These are phyloP conservation scores for Panagrolaimus sp. DNA, from an alignment of 1,140 invertebrate genomes.

Conservation along the genomic window DNA sequence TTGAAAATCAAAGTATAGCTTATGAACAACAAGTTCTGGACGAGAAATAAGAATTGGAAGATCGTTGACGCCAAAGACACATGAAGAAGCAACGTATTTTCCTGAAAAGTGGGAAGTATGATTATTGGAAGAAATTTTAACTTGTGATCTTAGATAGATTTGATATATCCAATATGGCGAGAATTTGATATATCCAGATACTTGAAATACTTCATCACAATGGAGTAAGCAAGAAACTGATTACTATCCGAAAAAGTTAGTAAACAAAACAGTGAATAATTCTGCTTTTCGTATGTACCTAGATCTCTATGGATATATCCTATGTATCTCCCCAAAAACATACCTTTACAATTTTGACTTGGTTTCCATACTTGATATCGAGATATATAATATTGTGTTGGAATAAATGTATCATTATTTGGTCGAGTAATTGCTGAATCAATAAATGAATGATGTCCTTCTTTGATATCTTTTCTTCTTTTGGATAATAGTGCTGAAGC, in stretches of 20 bases:
- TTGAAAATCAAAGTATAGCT: constrained; percentile 46
- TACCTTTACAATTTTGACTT: constrained; percentile 2
- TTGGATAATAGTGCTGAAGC: constrained; percentile 19
- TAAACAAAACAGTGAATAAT: no score
- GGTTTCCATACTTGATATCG: constrained; percentile 35
- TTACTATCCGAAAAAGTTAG: no score
- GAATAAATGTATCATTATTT: not conserved
- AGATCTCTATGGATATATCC: no score
- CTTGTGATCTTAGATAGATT: no score
- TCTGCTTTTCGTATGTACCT: no score
- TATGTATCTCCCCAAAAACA: no score
- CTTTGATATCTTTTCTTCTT: not conserved
- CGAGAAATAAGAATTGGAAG: constrained; percentile 33
- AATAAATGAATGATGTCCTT: not conserved
- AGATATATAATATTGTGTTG: constrained; percentile 29
- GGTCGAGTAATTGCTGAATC: not conserved
- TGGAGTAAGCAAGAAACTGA: no score
- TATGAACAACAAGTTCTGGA: constrained; percentile 48
- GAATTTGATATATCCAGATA: no score
- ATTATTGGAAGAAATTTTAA: no score
- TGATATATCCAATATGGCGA: no score
- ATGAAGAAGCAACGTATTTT: constrained; percentile 39
- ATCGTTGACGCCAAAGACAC: constrained; percentile 50
- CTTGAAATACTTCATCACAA: no score
- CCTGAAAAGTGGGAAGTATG: no score